A percentile compares a stretch with the other conserved stretches of the same genome.
Conservation (phyloP, 2,797 vertebrate species). For the Thunnus albacares region DNA sequence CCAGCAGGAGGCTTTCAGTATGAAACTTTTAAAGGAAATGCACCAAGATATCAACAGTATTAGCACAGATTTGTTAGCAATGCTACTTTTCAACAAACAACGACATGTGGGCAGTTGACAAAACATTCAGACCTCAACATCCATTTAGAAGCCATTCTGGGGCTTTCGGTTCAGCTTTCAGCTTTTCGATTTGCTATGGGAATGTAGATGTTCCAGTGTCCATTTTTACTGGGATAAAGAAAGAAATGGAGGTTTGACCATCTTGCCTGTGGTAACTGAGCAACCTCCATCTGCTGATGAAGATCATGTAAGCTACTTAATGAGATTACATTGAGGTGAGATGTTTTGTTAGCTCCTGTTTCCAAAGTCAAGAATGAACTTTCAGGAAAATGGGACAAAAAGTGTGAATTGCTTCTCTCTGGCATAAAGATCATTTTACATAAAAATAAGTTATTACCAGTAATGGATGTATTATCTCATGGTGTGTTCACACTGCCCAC, state of each 20-base stretch:
- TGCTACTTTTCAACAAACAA: neutral
- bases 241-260: neutral
- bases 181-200: neutral
- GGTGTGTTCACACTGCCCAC: neutral
- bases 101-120: neutral
- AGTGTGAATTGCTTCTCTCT: too few relatives aligned
- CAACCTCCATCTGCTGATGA: neutral
- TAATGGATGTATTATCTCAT: conserved; percentile 3
- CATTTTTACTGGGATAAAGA: neutral
- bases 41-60: too few relatives aligned
- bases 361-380: too few relatives aligned
- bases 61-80: too few relatives aligned
- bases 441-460: neutral
- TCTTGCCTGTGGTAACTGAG: neutral
- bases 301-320: neutral
- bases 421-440: too few relatives aligned
- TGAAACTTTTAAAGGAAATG: neutral
- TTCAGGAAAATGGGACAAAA: too few relatives aligned
- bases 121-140: neutral
- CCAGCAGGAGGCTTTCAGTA: neutral
- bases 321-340: too few relatives aligned
- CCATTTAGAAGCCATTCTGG: too few relatives aligned
- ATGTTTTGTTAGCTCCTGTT: too few relatives aligned
- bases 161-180: too few relatives aligned
- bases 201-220: neutral